Conservation (phyloP, 2,888 invertebrate species). For the Callyntrura sp. region DNA sequence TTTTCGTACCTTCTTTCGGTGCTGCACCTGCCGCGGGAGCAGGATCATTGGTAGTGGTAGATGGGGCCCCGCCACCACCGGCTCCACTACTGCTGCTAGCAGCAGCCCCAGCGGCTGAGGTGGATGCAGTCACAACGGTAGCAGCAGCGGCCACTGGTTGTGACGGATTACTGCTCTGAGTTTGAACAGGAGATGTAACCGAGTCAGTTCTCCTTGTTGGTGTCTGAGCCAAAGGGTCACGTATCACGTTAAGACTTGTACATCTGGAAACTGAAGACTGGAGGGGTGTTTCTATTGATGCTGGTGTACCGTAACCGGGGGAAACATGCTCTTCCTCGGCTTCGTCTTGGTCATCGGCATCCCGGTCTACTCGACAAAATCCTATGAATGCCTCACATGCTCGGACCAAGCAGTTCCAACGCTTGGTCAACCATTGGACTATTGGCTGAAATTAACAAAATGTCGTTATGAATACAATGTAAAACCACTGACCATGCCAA, state of each 20-base stretch:
- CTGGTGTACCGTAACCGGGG: constrained; percentile 86
- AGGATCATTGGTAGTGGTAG: background rate
- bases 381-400: constrained; percentile 88
- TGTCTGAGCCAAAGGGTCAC: constrained; percentile 86
- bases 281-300: constrained; percentile 94
- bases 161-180: constrained; percentile 77
- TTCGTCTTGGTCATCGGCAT: constrained; percentile 90
- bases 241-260: constrained; percentile 93
- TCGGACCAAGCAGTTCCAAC: constrained; percentile 84
- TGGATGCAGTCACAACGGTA: constrained; percentile 82
- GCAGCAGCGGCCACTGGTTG: constrained; percentile 82
- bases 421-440: constrained; percentile 80
- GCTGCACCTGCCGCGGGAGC: constrained; percentile 30
- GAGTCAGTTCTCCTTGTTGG: constrained; percentile 84
- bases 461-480: too few species aligned
- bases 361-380: constrained; percentile 89
- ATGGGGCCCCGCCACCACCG: background rate
- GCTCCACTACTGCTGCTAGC: constrained; percentile 16
- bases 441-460: constrained; percentile 77
- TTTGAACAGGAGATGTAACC: constrained; percentile 82
- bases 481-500: background rate
- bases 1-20: constrained; percentile 50
- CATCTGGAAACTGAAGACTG: constrained; percentile 94
- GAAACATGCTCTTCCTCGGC: constrained; percentile 85
- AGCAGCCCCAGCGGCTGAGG: constrained; percentile 61